Conservation (phyloP, 2,888 invertebrate species). For the Idaea dimidiata region DNA sequence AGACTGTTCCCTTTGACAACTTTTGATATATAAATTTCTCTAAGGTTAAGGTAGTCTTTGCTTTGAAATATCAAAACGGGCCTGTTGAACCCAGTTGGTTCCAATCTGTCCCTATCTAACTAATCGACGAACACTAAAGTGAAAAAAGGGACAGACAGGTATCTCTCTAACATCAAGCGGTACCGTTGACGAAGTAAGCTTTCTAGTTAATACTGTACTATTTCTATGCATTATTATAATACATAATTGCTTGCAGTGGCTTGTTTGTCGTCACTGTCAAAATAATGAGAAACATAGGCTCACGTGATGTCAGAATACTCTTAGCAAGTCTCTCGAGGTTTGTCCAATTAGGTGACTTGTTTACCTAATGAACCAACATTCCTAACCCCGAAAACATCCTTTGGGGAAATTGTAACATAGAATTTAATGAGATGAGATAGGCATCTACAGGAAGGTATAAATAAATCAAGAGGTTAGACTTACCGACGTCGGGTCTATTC, state of each 20-base stretch:
- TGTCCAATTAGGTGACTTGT: neutral
- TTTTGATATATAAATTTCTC: too few species aligned
- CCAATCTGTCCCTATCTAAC: too few species aligned
- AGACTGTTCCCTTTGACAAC: too few species aligned
- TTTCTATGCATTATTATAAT: too few species aligned
- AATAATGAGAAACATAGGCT: neutral
- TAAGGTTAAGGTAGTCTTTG: too few species aligned
- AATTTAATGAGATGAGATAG: constrained; percentile 5
- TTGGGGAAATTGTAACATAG: neutral
- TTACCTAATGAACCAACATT: constrained; percentile 1
- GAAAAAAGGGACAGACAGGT: too few species aligned
- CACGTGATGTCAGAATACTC: neutral
- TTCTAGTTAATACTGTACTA: too few species aligned
- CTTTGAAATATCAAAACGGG: too few species aligned
- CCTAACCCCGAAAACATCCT: neutral
- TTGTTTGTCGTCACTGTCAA: neutral
- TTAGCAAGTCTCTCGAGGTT: neutral
- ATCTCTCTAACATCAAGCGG: too few species aligned
- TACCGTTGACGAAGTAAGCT: too few species aligned
- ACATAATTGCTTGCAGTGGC: neutral
- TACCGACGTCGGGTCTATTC: constrained; percentile 79
- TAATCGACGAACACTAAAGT: too few species aligned
- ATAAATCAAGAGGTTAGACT: constrained; percentile 27
- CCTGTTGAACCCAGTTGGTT: too few species aligned
- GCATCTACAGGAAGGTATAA: neutral